These are phyloP conservation scores for Verasper variegatus DNA, from an alignment of 2,113 vertebrate species.

Conservation along the genomic window DNA sequence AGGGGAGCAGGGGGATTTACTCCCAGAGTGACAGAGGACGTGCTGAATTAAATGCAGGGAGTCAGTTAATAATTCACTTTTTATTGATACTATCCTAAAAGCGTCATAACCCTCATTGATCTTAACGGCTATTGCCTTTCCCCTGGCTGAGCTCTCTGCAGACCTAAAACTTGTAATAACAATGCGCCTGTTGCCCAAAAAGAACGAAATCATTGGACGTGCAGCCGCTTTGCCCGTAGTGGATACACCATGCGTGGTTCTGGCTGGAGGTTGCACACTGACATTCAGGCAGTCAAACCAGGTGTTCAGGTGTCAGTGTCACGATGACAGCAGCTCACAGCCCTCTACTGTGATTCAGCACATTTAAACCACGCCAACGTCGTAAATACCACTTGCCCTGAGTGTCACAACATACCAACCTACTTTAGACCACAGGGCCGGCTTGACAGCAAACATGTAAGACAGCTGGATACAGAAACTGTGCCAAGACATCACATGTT, in stretches of 20 bases:
- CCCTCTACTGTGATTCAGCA: constrained; percentile 24
- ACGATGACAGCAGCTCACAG: not conserved
- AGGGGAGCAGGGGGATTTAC: not conserved
- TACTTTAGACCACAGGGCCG: too few relatives aligned
- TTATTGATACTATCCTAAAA: not conserved
- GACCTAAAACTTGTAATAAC: not conserved
- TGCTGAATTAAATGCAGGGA: not conserved
- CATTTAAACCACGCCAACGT: not conserved
- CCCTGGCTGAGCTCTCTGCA: not conserved
- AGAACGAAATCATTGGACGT: not conserved
- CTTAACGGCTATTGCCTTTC: too few relatives aligned
- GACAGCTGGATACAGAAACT: too few relatives aligned
- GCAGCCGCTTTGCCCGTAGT: not conserved
- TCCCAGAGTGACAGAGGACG: constrained; percentile 2
- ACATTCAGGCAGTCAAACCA: not conserved
- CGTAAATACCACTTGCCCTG: too few relatives aligned
- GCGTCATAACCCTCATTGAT: not conserved
- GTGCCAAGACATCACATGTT: too few relatives aligned
- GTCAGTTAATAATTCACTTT: constrained; percentile 1
- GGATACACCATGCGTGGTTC: not conserved
- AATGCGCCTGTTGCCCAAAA: not conserved
- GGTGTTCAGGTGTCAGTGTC: not conserved
- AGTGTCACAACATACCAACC: too few relatives aligned
- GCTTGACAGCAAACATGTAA: too few relatives aligned
- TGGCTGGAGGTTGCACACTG: not conserved